Base-by-base conservation (phyloP, 2,797 vertebrate genomes). In the Steatocranus sp. region DNA sequence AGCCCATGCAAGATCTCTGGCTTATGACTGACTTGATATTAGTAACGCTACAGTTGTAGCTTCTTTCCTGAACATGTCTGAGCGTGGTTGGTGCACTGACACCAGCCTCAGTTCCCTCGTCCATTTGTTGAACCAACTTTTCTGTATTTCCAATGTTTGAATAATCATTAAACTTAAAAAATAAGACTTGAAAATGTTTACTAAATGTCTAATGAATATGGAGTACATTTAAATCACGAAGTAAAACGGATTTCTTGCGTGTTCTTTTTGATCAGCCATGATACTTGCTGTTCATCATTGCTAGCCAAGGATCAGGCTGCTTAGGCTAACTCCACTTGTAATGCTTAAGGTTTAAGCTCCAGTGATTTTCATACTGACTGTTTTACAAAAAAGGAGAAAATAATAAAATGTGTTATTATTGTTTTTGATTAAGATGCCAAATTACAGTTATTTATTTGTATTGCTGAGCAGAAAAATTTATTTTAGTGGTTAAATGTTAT, bases 301-400 rank as follows among this genome's bases (percentile, higher is more conserved):
- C 77, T 84, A 86, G 81, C 48, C 50, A 8, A 75, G 58, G 30
- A 83, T 84, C 18, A 79, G 82, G 87, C 83, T 90, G 85, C 84
- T 75, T 15, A 3, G 23, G 11, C 56, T 54, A 77, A 54, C 73
- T 75, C 53, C 76, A 85, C 82, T 86, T 82, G 10, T 61, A 61
- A 34, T 61, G 56, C 56, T 36, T 61, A 12, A 61, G 30, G 18
- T 61, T 61, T 61, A 61, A 61, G 30, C 1, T 7, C 56, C 30
- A 61, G 6, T 61, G 6, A 61, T 61, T 61, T 34, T 61, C 30
- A 61, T 61, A n/a, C 6, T 58, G 17, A 34, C 56, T 61, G 18
- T 61, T n/a, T 61, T n/a, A 61, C 56, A 61, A 61, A 7, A 36
- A 61, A 34, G 56, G 18, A 34, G 10, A 61, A 34, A 61, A 61